Evolutionary conservation across 2,113 vertebrate genomes (phyloP), one percentile per base, ranked within the genome.

Genomic region (Lipophrys pholis): DNA sequence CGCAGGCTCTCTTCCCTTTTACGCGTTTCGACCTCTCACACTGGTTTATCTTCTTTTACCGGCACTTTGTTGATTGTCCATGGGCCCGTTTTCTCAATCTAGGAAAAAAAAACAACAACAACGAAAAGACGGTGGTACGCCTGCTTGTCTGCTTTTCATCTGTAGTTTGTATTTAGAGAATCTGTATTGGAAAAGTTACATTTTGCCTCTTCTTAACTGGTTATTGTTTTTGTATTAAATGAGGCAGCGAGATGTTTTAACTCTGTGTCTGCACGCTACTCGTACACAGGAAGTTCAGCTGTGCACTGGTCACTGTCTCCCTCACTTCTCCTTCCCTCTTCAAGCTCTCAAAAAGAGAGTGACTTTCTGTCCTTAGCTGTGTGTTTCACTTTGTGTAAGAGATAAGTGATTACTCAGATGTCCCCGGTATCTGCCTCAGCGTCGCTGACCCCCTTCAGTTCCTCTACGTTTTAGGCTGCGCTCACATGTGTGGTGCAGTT

Each of bases 251-350:
- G 14, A 12, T 45, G 5, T 8, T 48, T 41, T 6, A 15, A 11
- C 7, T 62, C 1, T 58, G 15, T 78, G 57, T 86, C 58, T 80
- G 72, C 58, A 49, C 15, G 51, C 59, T 48, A 43, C 15, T 12
- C 66, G 39, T 9, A 8, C 21, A 69, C 36, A 87, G 74, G 86
- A 86, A 82, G 78, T 72, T 36, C 3, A 52, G 36, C 49, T 10
- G 46, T 55, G 71, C 11, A 0, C 67, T 75, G 76, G 81, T 80
- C 85, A 66, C 76, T 12, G 69, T 69, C 76, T 51, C 58, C 84
- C 73, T 83, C 83, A 86, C 85, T 90, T 86, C 85, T 90, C 51
- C 80, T 87, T 89, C 54, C 10, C 15, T 35, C 64, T 65, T 76
- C 21, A 14, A 40, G 63, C 8, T 3, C 21, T 67, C 68, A 79